Evolutionary conservation across 1,140 invertebrate genomes (phyloP), one percentile per base, ranked within the genome.

Genomic region (Drosophila kikkawai): DNA sequence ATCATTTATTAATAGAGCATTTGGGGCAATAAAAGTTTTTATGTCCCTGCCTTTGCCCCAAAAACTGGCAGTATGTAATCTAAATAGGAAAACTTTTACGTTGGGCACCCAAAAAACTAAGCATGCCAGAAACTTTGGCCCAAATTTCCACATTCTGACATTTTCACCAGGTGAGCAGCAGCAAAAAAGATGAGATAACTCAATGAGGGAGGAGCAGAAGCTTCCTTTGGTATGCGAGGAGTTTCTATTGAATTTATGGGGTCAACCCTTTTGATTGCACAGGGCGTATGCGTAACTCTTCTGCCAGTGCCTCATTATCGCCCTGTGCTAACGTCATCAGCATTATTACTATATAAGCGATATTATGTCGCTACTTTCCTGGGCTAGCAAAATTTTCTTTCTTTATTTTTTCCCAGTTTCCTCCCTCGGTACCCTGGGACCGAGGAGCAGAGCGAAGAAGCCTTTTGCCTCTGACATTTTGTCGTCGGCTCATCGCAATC

Each of bases 401-500:
- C 51, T 58, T 32, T 34, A 17, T 36, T 34, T 19, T 45, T 17
- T 13, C 17, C 15, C 50, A 19, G 17, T 4, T 26, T 17, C 19
- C 17, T 13, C 34, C 6, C 13, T 19, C 22, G 19, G 34, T 3
- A 1, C 36, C 29, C 7, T 37, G 53, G 68, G 68, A 73, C 44
- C 7, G 22, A 22, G 19, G 37, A 44, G 22, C 12, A 67, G 64
- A 50, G 57, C 12, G 65, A 59, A 65, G 65, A 59, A 65, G 53
- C 69, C 34, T 48, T 79, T 87, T 81, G 69, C 65, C 61, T 85
- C 65, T 88, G 79, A 88, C 85, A 85, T 88, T 90, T 79, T 90
- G 79, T 90, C 84, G 81, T 84, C 81, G 64, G 61, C 85, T 90
- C 81, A 84, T 90, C 75, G 82, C 79, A 90, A 90, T 88, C 85